These are phyloP conservation scores for Boulengeromyrus knoepffleri DNA, from an alignment of 2,113 vertebrate genomes.

Conservation along the genomic window DNA sequence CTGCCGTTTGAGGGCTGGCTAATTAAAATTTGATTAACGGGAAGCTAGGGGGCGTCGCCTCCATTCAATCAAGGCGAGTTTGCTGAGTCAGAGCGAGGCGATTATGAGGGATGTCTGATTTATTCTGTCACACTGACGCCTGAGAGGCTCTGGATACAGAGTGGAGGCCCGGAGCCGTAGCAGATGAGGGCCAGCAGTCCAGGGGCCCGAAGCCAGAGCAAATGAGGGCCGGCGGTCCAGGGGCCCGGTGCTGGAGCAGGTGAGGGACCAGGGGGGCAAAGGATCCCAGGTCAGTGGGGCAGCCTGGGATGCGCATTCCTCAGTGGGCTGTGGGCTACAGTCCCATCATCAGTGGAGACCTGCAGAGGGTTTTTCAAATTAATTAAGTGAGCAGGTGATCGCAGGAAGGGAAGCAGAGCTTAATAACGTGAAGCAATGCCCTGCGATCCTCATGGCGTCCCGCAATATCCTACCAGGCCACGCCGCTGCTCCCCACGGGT, in stretches of 20 bases:
- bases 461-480: background rate
- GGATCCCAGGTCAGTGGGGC: background rate
- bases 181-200: background rate
- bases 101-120: background rate
- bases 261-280: background rate
- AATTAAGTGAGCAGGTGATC: background rate
- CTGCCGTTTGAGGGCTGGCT: background rate
- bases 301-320: background rate
- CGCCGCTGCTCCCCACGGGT: background rate
- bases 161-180: background rate
- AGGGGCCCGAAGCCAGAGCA: no score
- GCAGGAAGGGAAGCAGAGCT: background rate
- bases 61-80: conserved; percentile 8
- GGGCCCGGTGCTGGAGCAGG: background rate
- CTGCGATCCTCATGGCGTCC: background rate
- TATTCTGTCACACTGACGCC: background rate
- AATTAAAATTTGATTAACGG: conserved; percentile 14
- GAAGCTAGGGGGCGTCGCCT: background rate
- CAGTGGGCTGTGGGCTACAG: background rate
- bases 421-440: background rate
- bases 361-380: background rate
- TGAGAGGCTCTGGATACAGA: background rate
- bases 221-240: background rate
- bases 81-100: background rate
- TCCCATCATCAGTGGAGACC: background rate